Conservation (phyloP, 2,113 vertebrate species). For the Platanista minor region DNA sequence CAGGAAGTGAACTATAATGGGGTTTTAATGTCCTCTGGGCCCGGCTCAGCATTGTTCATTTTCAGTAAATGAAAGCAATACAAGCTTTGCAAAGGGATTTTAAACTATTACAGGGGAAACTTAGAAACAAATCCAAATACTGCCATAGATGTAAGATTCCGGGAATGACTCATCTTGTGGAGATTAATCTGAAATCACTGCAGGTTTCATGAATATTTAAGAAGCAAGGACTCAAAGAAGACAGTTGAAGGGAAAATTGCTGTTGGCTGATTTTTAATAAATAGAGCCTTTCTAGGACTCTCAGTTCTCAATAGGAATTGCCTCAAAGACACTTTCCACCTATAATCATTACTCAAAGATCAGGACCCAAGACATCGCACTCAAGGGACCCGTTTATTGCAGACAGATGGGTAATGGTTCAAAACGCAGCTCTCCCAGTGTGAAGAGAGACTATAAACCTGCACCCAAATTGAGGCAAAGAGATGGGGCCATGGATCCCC, state of each 20-base stretch:
- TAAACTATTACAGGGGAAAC: constrained; percentile 19
- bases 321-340: constrained; percentile 10
- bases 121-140: constrained; percentile 30
- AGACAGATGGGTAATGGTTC: constrained; percentile 31
- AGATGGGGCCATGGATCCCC: background rate
- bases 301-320: background rate
- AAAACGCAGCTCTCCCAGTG: constrained; percentile 9
- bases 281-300: background rate
- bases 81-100: constrained; percentile 63
- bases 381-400: constrained; percentile 12
- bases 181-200: constrained; percentile 25
- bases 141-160: constrained; percentile 23
- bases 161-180: constrained; percentile 24
- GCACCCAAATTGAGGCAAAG: background rate
- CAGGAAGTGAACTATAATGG: constrained; percentile 63
- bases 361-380: background rate
- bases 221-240: background rate
- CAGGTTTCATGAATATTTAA: constrained; percentile 42
- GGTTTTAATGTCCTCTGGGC: constrained; percentile 60
- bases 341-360: background rate
- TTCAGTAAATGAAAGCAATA: constrained; percentile 70
- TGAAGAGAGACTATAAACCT: background rate
- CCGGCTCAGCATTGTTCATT: constrained; percentile 50
- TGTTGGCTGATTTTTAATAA: constrained; percentile 8
- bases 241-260: constrained; percentile 3